Evolutionary conservation across 1,140 invertebrate species (phyloP).

Genomic region (Sminthurides bifidus): DNA sequence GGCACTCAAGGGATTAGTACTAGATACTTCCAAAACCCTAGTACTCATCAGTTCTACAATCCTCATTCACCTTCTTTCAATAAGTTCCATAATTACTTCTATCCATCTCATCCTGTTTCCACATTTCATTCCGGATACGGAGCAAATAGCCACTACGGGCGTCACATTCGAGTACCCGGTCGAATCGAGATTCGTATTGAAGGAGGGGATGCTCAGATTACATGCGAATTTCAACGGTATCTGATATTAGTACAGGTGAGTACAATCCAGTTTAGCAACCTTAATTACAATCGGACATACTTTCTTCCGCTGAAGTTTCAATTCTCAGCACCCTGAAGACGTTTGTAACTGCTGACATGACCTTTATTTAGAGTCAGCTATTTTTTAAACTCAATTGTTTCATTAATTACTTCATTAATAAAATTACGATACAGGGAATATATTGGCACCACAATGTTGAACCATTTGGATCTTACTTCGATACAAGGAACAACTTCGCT

Average conservation of each 20-base stretch:
- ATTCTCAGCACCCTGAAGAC: no score
- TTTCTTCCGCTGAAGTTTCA: no score
- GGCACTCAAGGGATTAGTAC: conserved; percentile 4
- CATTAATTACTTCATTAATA: neutral
- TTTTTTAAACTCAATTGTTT: neutral
- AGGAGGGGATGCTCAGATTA: conserved; percentile 20
- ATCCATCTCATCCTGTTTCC: neutral
- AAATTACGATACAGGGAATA: conserved; percentile 15
- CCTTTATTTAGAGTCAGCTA: no score
- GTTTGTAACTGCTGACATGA: no score
- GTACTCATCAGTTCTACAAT: conserved; percentile 1
- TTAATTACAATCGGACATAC: neutral
- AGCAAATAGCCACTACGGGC: neutral
- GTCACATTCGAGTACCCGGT: conserved; percentile 24
- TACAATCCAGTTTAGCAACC: neutral
- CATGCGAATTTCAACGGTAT: conserved; percentile 27
- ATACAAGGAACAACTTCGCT: conserved; percentile 25
- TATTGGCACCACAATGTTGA: conserved; percentile 29
- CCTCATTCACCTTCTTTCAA: neutral
- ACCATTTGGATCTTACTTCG: conserved; percentile 26
- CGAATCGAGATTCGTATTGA: conserved; percentile 9
- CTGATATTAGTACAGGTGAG: conserved; percentile 27
- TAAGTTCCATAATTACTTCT: neutral
- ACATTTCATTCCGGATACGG: neutral
- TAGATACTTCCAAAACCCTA: neutral